Evolutionary conservation across 2,113 vertebrate genomes (phyloP).

Genomic region (Pristiophorus japonicus): DNA sequence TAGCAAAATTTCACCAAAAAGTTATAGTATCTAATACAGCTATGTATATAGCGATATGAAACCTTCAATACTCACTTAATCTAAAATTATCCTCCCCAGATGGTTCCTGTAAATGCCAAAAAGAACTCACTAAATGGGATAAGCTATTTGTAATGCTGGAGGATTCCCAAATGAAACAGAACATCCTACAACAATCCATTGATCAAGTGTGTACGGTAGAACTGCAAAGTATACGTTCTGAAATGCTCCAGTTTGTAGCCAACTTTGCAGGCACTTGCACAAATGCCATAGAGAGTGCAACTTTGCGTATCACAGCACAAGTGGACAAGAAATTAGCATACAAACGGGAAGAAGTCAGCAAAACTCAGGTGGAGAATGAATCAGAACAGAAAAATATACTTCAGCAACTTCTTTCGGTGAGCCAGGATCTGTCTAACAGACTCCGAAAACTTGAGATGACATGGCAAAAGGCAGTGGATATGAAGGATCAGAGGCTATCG

Average conservation of each 20-base stretch:
- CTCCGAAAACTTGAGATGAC: constrained; percentile 63
- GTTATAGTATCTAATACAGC: not conserved
- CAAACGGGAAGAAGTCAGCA: constrained; percentile 43
- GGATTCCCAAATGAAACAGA: constrained; percentile 92
- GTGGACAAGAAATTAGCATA: constrained; percentile 55
- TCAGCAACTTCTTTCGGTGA: constrained; percentile 59
- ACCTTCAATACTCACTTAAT: not conserved
- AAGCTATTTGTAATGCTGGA: constrained; percentile 94
- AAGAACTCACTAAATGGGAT: constrained; percentile 82
- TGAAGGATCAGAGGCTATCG: constrained; percentile 44
- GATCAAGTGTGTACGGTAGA: constrained; percentile 72
- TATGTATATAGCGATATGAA: not conserved
- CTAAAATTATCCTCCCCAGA: constrained; percentile 15
- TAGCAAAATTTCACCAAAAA: not conserved
- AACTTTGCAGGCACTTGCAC: constrained; percentile 54
- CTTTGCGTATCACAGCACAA: constrained; percentile 49
- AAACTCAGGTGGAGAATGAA: constrained; percentile 42
- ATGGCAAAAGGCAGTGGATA: constrained; percentile 43
- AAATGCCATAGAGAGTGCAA: constrained; percentile 45
- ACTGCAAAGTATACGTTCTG: constrained; percentile 62
- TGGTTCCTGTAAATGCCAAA: constrained; percentile 50
- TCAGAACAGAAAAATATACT: constrained; percentile 50
- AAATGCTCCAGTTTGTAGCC: constrained; percentile 66
- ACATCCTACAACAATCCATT: constrained; percentile 78
- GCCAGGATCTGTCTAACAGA: constrained; percentile 51